Base-by-base conservation (phyloP, 2,113 vertebrate species). In the Gallinago undulata region DNA sequence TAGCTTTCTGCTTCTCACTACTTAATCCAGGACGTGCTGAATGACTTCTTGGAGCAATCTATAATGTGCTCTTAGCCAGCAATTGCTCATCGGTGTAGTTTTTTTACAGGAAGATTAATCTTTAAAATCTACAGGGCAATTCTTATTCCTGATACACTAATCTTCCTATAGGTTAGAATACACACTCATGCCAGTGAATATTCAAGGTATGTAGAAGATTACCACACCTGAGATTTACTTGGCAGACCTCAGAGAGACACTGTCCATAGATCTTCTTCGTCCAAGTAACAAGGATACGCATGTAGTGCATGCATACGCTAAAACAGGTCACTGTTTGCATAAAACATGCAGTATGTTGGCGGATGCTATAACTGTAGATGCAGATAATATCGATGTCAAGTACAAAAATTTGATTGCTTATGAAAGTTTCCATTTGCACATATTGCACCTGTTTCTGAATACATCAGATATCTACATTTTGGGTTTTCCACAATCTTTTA, bases 191-290 rank as follows among this genome's bases (percentile, higher is more conserved):
- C 43, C 70, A 63, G 74, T 72, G 84, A 92, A 93, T 84, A 92
- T 92, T 82, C 81, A 83, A 81, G 41, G 45, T 64, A 62, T 48
- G 47, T 45, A 89, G 57, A 78, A 85, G 80, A 94, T 90, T 41
- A 76, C 70, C 7, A 17, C 86, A 97, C 83, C 92, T 94, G 89
- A 94, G 88, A 92, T 94, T 79, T 95, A 87, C 55, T 18, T 78
- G 89, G 59, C 80, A 92, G 73, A 84, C 62, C 53, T 95, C 59
- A 69, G 39, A 90, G 56, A 84, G 13, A 53, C 23, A 21, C 53
- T 92, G n/a, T 45, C 72, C 24, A 22, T 79, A 86, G 57, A 92
- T 66, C 27, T 66, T 63, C 43, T 0, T 48, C 73, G 57, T 93
- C 66, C 28, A n/a, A 78, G 57, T 79, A 87, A 73, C 31, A 76